Evolutionary conservation across 1,140 invertebrate species (phyloP), one percentile per base, ranked within the genome.

Genomic region (Mylabris phalerata): DNA sequence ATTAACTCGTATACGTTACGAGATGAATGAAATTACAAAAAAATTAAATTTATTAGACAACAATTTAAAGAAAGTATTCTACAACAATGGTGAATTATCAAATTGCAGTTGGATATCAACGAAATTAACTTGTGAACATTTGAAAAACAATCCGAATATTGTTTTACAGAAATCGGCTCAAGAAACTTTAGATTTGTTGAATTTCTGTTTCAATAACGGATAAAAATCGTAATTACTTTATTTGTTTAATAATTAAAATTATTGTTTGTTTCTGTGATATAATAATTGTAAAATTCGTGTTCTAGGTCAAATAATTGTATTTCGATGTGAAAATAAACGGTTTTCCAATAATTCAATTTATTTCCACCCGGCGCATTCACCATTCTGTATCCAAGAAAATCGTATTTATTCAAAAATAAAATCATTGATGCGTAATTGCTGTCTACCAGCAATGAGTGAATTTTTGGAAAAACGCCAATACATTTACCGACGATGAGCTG

Each of bases 151-250:
- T 54, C 9, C 44, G 49, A 3, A 54, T 48, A 49, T 11, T 25
- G 57, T 19, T 47, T 48, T 9, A 19, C 41, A 42, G 39, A 54
- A 19, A n/a, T n/a, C 41, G 3, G 46, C 9, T 48, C 9, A 24
- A 32, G 26, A 7, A 49, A 41, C 49, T 3, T 42, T 61, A 25
- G 52, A 52, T 4, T 32, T 48, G 9, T 49, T 63, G 25, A 63
- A 60, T 61, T n/a, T 19, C 9, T 63, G 61, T 44, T 62, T 62
- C 42, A 62, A 59, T 43, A 59, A 62, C 50, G 56, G 60, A 32
- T 62, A 32, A 32, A 32, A 7, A 32, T 32, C 7, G 0, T 32
- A 5, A 32, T 32, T 32, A 7, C 7, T 32, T 32, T 32, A 5
- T 32, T 3, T 32, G n/a, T 9, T 44, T 44, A 11, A 44, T 9